A percentile compares a stretch with the other conserved stretches of the same genome.
Evolutionary conservation across 2,797 vertebrate genomes (phyloP).

Genomic region (Varecia variegata): DNA sequence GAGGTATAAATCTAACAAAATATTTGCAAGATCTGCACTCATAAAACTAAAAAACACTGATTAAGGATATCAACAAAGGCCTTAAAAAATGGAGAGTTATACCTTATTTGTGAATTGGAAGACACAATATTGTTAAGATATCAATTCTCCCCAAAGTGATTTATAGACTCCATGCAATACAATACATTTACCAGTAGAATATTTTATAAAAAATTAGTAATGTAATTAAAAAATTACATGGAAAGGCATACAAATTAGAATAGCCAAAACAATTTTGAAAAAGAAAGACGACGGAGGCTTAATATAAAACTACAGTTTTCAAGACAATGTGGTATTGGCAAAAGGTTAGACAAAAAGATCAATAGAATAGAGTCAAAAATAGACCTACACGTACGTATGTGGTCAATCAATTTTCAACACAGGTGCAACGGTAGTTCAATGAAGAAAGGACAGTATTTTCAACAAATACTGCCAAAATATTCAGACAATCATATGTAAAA

Average conservation of each 20-base stretch:
- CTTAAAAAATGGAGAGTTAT: neutral
- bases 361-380: neutral
- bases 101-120: neutral
- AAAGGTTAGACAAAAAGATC: neutral
- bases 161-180: neutral
- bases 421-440: neutral
- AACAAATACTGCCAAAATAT: neutral
- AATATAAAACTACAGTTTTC: neutral
- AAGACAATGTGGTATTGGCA: neutral
- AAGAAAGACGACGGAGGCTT: neutral
- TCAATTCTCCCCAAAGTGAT: neutral
- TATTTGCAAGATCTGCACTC: neutral
- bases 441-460: neutral
- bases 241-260: constrained; percentile 2
- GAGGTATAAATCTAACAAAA: neutral
- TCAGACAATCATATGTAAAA: neutral
- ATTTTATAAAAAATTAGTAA: neutral
- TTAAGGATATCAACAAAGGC: neutral
- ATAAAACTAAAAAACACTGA: neutral
- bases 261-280: constrained; percentile 33
- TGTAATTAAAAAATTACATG: neutral
- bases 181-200: neutral
- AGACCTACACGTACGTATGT: neutral
- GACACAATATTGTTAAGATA: neutral
- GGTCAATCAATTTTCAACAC: constrained; percentile 26